phyloP scores from a whole-genome alignment of 2,113 vertebrate genomes.

The Fukomys damarensis region DNA sequence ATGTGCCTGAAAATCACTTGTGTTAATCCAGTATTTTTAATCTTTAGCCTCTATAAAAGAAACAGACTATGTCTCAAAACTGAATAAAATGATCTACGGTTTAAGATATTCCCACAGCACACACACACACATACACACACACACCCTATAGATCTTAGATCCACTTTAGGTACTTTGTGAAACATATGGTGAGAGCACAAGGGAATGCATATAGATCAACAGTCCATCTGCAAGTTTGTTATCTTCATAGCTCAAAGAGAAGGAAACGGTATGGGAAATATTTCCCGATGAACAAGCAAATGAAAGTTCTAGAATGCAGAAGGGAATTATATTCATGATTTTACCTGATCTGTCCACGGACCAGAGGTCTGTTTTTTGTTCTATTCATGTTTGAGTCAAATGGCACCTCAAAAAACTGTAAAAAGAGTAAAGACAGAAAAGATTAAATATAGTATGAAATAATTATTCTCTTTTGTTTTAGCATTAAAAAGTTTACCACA shows the following conservation, averaged over 20 bases:
- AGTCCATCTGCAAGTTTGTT: not conserved
- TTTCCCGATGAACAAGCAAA: not conserved
- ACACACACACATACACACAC: not conserved
- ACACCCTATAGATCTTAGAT: not conserved
- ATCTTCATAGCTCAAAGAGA: not conserved
- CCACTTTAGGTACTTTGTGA: not conserved
- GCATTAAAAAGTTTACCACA: not conserved
- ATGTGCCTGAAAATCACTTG: not conserved
- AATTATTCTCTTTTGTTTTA: slow-evolving; percentile 65
- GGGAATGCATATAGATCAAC: not conserved
- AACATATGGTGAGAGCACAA: not conserved
- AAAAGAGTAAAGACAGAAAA: slow-evolving; percentile 73
- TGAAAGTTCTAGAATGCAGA: not conserved
- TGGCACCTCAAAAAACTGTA: slow-evolving; percentile 98
- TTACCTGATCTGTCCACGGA: slow-evolving; percentile 99
- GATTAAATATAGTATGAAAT: slow-evolving; percentile 73
- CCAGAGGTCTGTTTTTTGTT: slow-evolving; percentile 97
- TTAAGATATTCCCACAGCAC: not conserved
- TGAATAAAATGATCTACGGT: not conserved
- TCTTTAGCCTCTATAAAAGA: not conserved
- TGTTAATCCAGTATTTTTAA: slow-evolving; percentile 43
- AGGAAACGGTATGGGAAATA: slow-evolving; percentile 33
- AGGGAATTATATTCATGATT: slow-evolving; percentile 66
- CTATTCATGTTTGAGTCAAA: slow-evolving; percentile 99
- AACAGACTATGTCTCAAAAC: not conserved